Evolutionary conservation across 1,140 invertebrate species (phyloP), one percentile per base, ranked within the genome.

Genomic region (Lordiphosa collinella): DNA sequence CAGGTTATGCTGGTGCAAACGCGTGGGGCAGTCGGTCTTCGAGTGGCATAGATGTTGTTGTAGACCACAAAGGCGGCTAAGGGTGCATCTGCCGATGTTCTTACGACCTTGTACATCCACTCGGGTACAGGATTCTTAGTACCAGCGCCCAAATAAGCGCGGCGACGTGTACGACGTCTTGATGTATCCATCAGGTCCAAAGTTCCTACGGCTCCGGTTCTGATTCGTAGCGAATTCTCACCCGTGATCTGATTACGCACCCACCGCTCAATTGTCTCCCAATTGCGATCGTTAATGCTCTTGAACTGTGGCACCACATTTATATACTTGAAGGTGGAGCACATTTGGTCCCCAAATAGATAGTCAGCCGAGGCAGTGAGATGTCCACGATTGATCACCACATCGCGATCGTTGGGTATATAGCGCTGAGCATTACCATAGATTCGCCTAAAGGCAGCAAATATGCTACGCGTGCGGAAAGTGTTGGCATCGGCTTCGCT

Each of bases 301-400:
- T 90, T 86, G 79, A 89, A 91, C 63, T 90, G 90, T 1, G 90
- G 89, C 7, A 76, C 89, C 0, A 74, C 86, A 58, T 91, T 92
- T 0, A 89, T 60, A 51, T 89, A 91, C 51, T 89, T 90, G 43
- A 73, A 89, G 10, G 89, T 89, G n/a, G 71, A 56, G 31, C 60
- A 52, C 65, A 61, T 76, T n/a, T 75, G 51, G n/a, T 59, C 50
- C 1, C 22, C 36, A 11, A 12, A 75, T 0, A 70, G 41, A 8
- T 40, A 74, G 25, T 75, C 72, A 0, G 48, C 72, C 0, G 71
- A 68, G 2, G 71, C 63, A 0, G 63, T 53, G 8, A 74, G 22
- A 38, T 74, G 71, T 11, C 71, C 70, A 0, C 70, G 70, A 38
- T 68, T 51, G 34, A 74, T 57, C 3, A 74, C n/a, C 10, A 12